Conservation (phyloP, 2,113 vertebrate species). For the Mystacornis crossleyi region DNA sequence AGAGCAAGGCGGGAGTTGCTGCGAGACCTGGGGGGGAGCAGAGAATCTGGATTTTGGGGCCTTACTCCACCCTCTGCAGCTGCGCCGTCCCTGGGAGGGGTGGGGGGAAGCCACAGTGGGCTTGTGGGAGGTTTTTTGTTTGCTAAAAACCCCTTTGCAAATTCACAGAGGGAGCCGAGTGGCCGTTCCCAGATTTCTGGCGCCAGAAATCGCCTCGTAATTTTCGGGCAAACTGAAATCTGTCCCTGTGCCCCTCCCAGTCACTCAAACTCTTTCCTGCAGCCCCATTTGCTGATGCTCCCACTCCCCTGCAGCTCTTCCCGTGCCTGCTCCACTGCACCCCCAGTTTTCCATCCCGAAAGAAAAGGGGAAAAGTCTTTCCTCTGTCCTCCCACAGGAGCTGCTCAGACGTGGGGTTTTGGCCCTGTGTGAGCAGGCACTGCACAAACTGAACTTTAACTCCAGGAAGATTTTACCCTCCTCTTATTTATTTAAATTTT, state of each 20-base stretch:
- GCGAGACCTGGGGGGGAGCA: background rate
- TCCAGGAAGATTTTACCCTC: background rate
- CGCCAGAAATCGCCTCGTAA: background rate
- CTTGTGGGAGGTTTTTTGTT: background rate
- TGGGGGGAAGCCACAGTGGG: background rate
- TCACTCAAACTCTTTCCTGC: background rate
- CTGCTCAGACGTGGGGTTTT: background rate
- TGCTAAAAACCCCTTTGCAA: background rate
- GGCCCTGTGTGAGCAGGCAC: background rate
- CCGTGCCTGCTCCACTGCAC: background rate
- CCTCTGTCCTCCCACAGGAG: rapidly evolving
- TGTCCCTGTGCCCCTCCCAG: background rate
- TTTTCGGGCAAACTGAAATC: background rate
- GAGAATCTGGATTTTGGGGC: background rate
- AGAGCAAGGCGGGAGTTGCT: background rate
- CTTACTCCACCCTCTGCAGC: background rate
- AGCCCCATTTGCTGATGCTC: background rate
- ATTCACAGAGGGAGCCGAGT: background rate
- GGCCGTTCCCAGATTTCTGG: background rate
- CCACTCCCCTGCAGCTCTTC: background rate
- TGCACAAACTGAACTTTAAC: background rate
- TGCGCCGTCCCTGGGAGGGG: background rate
- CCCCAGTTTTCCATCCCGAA: background rate
- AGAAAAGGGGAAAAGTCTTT: background rate
- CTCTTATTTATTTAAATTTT: background rate